Evolutionary conservation across 2,888 invertebrate genomes (phyloP).

Genomic region (Aplocera efformata): DNA sequence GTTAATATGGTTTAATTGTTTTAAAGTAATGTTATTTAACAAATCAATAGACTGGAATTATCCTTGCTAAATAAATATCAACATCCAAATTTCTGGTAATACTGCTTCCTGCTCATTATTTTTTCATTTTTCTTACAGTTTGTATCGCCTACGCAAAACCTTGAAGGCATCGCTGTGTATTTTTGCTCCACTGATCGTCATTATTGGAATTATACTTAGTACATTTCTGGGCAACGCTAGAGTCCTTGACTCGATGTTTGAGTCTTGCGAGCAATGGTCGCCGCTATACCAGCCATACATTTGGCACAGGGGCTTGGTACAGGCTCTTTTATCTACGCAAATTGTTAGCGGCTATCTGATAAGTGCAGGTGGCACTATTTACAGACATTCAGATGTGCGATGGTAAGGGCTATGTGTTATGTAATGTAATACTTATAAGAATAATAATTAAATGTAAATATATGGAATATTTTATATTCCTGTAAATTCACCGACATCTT

Average conservation of each 20-base stretch:
- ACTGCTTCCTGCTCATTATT: background rate
- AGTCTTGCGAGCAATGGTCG: slow-evolving; percentile 66
- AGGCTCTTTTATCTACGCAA: slow-evolving; percentile 83
- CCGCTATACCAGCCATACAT: slow-evolving; percentile 58
- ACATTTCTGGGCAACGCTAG: slow-evolving; percentile 58
- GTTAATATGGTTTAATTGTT: no score
- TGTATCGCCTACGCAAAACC: slow-evolving; percentile 75
- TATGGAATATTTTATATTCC: no score
- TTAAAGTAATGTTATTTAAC: no score
- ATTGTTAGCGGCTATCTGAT: slow-evolving; percentile 83
- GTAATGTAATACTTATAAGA: background rate
- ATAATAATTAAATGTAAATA: no score
- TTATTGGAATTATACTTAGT: slow-evolving; percentile 54
- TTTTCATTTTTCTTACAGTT: slow-evolving; percentile 49
- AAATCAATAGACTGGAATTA: no score
- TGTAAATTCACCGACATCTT: no score
- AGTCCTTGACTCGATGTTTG: slow-evolving; percentile 52
- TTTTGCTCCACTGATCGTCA: slow-evolving; percentile 54
- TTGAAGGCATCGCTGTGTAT: slow-evolving; percentile 64
- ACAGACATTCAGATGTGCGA: slow-evolving; percentile 83
- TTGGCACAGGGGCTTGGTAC: slow-evolving; percentile 84
- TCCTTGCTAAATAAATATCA: no score
- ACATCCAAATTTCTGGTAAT: no score
- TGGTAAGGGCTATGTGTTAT: slow-evolving; percentile 68
- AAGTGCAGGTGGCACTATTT: slow-evolving; percentile 82